Base-by-base conservation (phyloP, 2,888 invertebrate species). In the Mythimna lalbum region DNA sequence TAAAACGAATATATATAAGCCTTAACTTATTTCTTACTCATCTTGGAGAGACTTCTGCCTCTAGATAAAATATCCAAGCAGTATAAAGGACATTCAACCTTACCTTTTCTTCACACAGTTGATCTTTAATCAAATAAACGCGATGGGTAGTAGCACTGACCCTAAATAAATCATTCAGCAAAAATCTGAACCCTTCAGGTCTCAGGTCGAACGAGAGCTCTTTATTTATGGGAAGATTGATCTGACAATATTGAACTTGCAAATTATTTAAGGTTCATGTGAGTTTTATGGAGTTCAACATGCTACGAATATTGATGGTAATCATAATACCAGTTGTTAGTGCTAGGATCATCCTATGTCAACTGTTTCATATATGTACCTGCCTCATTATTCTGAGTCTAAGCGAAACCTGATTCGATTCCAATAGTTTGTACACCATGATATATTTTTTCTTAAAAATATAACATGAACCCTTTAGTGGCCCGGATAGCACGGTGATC, bases 61-160 rank as follows among this genome's bases (percentile, higher is more conserved):
- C 12, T 4, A 59, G 47, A 75, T 59, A 78, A 63, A 71, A 78
- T 62, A 57, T 52, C 52, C 21, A 6, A 49, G 12, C 33, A 57
- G 57, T 53, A 23, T 43, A 63, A 5, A 55, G 59, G 27, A 12
- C 61, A 57, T 53, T 59, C 43, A 57, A 53, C 75, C 75, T 49
- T 62, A 39, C 76, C 76, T 74, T 80, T 80, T 76, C 80, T 80
- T 53, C 62, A 56, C 62, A 74, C 57, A 65, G 80, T 61, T 76
- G 76, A 74, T 80, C 75, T 80, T 73, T 80, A 65, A 80, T 80
- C 66, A 74, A 76, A 76, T 76, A 80, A 75, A 79, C 49, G 59
- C 43, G 61, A 78, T 74, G 50, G 72, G 27, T 56, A 27, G 23
- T 49, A 53, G 23, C 19, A 49, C 39, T 75, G 75, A 79, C 75